Evolutionary conservation across 2,888 invertebrate species (phyloP).

Genomic region (Lasioglossum oenotherae): DNA sequence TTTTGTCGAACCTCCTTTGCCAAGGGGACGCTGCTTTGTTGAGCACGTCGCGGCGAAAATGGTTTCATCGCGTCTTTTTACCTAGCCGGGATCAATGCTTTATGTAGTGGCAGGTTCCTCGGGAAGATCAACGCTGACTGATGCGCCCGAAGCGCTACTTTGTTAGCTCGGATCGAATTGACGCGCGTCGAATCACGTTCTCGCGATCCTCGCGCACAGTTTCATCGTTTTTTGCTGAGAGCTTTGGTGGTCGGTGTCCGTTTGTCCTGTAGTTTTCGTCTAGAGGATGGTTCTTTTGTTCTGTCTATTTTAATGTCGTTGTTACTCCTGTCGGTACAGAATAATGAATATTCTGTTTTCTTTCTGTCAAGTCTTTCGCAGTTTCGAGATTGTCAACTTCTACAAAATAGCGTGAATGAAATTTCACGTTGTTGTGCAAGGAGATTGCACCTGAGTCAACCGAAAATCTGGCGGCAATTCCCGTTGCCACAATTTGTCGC

Average conservation of each 20-base stretch:
- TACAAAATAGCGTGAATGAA: too few relatives aligned
- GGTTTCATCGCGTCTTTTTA: neutral
- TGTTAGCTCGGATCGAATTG: neutral
- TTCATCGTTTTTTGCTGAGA: neutral
- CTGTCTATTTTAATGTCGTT: neutral
- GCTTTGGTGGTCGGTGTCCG: neutral
- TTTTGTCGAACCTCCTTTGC: constrained; percentile 30
- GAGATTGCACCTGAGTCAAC: neutral
- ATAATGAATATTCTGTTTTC: too few relatives aligned
- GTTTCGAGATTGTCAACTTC: too few relatives aligned
- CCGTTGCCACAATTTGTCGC: constrained; percentile 17
- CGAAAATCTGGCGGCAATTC: neutral
- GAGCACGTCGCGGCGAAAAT: constrained; percentile 27
- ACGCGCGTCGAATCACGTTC: neutral
- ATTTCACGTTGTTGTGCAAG: too few relatives aligned
- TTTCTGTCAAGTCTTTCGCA: too few relatives aligned
- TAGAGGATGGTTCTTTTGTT: too few relatives aligned
- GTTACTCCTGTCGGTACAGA: too few relatives aligned
- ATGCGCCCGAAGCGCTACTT: neutral
- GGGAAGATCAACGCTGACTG: neutral
- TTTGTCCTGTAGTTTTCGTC: too few relatives aligned
- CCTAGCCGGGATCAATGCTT: neutral
- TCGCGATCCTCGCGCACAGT: too few relatives aligned
- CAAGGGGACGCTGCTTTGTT: neutral
- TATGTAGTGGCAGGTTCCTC: neutral